These are phyloP conservation scores for Drosophila repletoides DNA, from an alignment of 1,140 invertebrate species.

Conservation along the genomic window DNA sequence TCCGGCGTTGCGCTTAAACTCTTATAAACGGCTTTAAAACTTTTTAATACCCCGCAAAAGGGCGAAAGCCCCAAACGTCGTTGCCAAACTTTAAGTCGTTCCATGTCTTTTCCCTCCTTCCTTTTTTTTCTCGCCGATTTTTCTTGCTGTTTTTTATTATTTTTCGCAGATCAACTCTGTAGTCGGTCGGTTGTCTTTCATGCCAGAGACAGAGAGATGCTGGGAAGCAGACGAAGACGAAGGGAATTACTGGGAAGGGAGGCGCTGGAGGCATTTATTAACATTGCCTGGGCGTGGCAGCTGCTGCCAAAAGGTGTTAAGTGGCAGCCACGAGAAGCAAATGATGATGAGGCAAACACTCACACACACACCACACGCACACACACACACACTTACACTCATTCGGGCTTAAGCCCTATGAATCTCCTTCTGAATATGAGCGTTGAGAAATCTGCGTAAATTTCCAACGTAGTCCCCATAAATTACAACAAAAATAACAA, in stretches of 20 bases:
- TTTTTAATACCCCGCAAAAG: constrained; percentile 50
- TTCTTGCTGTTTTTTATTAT: background rate
- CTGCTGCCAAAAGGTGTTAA: constrained; percentile 65
- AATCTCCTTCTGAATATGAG: constrained; percentile 21
- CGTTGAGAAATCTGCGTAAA: constrained; percentile 70
- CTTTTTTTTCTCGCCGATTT: background rate
- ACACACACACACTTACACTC: no score
- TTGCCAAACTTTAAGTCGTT: constrained; percentile 31
- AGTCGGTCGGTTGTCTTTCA: background rate
- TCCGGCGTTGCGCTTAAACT: constrained; percentile 54
- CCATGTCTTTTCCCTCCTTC: constrained; percentile 12
- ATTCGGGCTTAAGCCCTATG: constrained; percentile 40
- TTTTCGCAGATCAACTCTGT: constrained; percentile 39
- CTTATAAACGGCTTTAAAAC: constrained; percentile 63
- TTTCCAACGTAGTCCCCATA: constrained; percentile 23
- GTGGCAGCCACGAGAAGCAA: constrained; percentile 54
- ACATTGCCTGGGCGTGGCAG: constrained; percentile 56
- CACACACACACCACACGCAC: no score
- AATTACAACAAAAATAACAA: constrained; percentile 49
- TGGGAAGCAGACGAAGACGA: constrained; percentile 9
- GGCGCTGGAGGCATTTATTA: constrained; percentile 57
- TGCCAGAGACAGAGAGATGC: background rate
- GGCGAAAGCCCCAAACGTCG: background rate
- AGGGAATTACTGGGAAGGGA: background rate
- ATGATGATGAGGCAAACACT: constrained; percentile 73